phyloP scores from a whole-genome alignment of 1,140 invertebrate genomes.

The Megalopta genalis region DNA sequence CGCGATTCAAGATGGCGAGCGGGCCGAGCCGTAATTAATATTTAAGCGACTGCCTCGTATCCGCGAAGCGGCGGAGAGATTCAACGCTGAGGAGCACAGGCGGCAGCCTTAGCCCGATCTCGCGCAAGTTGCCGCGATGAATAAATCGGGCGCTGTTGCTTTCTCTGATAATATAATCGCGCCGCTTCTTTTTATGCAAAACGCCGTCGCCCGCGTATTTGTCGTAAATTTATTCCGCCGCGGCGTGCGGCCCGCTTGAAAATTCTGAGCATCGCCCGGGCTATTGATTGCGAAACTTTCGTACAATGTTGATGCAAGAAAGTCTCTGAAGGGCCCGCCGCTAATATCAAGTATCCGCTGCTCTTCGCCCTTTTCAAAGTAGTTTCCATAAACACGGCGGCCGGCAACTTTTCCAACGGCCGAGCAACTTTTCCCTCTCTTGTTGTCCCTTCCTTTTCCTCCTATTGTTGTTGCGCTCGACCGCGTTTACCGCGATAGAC shows the following conservation, averaged over 20 bases:
- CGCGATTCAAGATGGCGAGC: neutral
- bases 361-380: slow-evolving; percentile 21
- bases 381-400: slow-evolving; percentile 34
- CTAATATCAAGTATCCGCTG: slow-evolving; percentile 31
- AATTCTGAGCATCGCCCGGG: neutral
- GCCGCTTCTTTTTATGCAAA: neutral
- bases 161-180: slow-evolving; percentile 1
- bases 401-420: slow-evolving; percentile 2
- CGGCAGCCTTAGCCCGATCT: too few relatives aligned
- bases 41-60: neutral
- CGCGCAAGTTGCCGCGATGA: neutral
- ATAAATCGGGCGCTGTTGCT: neutral
- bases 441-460: neutral
- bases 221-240: slow-evolving; percentile 1
- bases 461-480: neutral
- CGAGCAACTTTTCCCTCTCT: neutral
- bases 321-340: slow-evolving; percentile 4
- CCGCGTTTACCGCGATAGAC: neutral
- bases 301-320: slow-evolving; percentile 25
- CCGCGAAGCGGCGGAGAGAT: too few relatives aligned
- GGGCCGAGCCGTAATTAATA: neutral
- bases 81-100: neutral
- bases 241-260: neutral
- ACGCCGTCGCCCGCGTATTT: neutral
- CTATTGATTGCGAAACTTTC: slow-evolving; percentile 40